phyloP scores from a whole-genome alignment of 2,113 vertebrate genomes.

The Sphyrna mokarran region DNA sequence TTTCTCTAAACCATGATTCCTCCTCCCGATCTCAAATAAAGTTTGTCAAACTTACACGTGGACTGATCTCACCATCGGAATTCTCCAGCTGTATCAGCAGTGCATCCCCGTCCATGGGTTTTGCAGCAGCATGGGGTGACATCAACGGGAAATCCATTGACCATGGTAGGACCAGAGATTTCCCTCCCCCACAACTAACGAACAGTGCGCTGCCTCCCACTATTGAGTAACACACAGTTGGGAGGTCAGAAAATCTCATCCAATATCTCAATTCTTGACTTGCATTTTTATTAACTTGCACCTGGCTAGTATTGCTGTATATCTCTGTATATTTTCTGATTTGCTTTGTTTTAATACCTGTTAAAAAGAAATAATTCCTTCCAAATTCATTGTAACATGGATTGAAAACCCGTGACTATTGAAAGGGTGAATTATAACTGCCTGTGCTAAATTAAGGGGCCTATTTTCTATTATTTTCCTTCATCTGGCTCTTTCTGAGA shows the following conservation, averaged over 20 bases:
- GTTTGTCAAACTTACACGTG: background rate
- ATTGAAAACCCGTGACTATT: background rate
- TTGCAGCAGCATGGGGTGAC: too few species aligned
- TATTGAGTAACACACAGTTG: too few species aligned
- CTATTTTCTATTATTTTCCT: background rate
- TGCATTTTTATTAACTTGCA: background rate
- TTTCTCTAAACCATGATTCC: background rate
- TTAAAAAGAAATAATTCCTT: background rate
- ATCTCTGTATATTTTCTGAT: background rate
- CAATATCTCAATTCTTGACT: background rate
- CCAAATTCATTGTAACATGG: background rate
- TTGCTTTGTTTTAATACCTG: background rate
- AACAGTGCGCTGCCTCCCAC: too few species aligned
- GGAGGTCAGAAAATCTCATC: too few species aligned
- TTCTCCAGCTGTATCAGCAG: too few species aligned
- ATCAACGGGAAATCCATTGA: too few species aligned
- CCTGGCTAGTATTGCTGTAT: background rate
- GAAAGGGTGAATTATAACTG: background rate
- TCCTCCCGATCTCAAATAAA: background rate
- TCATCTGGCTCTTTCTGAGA: background rate
- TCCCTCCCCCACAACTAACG: too few species aligned
- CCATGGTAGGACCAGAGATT: too few species aligned
- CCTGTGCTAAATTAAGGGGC: background rate
- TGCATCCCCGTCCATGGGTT: too few species aligned
- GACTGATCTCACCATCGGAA: background rate